A percentile compares a stretch with the other conserved stretches of the same genome.
These are phyloP conservation scores for Sebastes glaucus DNA, from an alignment of 2,797 vertebrate genomes.

Conservation along the genomic window DNA sequence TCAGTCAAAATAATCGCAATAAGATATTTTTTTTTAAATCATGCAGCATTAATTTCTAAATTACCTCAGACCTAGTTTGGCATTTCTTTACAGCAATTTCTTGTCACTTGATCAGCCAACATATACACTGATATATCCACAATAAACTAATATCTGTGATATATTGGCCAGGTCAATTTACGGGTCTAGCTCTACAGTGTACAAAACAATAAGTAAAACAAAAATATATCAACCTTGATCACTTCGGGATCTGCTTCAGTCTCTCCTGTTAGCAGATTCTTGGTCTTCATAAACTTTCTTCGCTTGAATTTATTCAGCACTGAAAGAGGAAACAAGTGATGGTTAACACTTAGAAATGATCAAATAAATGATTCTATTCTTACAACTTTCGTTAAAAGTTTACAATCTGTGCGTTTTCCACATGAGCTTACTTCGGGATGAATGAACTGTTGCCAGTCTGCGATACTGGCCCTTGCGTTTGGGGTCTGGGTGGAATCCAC, in stretches of 20 bases:
- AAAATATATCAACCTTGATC: conserved; percentile 64
- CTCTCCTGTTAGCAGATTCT: conserved; percentile 95
- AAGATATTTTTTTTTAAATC: too few relatives aligned
- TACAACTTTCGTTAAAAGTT: background rate
- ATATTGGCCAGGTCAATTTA: background rate
- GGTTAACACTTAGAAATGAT: background rate
- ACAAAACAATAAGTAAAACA: background rate
- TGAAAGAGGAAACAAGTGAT: conserved; percentile 55
- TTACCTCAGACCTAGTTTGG: background rate
- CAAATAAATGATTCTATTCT: background rate
- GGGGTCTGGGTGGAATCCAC: conserved; percentile 95
- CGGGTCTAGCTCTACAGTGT: background rate
- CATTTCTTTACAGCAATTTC: background rate
- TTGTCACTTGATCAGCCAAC: background rate
- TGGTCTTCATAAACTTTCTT: conserved; percentile 93
- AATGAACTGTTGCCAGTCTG: conserved; percentile 91
- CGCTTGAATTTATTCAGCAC: conserved; percentile 98
- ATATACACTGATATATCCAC: background rate
- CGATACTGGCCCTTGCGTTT: conserved; percentile 92
- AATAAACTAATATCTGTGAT: background rate
- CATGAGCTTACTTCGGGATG: conserved; percentile 87
- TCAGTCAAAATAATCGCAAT: too few relatives aligned
- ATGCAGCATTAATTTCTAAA: background rate
- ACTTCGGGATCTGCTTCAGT: conserved; percentile 91
- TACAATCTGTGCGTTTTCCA: background rate